Conservation (phyloP, 1,140 invertebrate species). For the Lysiphlebus fabarum region DNA sequence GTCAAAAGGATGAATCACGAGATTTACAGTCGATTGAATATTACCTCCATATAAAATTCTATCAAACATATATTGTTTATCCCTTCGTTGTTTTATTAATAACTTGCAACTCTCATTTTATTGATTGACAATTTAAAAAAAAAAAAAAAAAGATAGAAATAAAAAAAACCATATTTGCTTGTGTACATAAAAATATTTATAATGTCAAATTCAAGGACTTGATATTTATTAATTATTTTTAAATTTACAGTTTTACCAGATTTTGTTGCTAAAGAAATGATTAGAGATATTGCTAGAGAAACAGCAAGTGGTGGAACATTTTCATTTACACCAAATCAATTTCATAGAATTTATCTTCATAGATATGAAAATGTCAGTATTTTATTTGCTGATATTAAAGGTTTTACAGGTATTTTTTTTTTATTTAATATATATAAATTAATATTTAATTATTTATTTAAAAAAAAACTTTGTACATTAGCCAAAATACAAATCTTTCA, state of each 20-base stretch:
- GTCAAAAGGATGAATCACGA: conserved; percentile 52
- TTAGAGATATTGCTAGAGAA: conserved; percentile 77
- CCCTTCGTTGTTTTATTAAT: conserved; percentile 7
- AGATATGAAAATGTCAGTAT: conserved; percentile 96
- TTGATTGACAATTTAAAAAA: conserved; percentile 21
- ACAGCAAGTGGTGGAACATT: conserved; percentile 66
- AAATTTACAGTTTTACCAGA: conserved; percentile 80
- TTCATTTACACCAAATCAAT: conserved; percentile 76
- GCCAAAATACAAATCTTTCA: conserved; percentile 11
- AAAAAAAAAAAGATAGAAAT: conserved; percentile 8
- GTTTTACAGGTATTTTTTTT: conserved; percentile 75
- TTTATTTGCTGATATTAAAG: conserved; percentile 97
- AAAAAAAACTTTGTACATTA: background rate
- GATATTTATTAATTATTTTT: conserved; percentile 15
- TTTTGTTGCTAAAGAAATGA: conserved; percentile 94
- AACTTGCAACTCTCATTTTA: background rate
- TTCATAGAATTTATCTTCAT: conserved; percentile 97
- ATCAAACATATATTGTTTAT: background rate
- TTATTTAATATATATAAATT: background rate
- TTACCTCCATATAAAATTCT: conserved; percentile 24
- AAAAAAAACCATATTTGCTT: background rate
- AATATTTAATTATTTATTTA: conserved; percentile 11
- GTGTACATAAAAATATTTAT: background rate
- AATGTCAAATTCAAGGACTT: background rate
- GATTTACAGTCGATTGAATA: conserved; percentile 53